These are phyloP conservation scores for Cheirogaleus medius DNA, from an alignment of 2,113 vertebrate species.

Conservation along the genomic window DNA sequence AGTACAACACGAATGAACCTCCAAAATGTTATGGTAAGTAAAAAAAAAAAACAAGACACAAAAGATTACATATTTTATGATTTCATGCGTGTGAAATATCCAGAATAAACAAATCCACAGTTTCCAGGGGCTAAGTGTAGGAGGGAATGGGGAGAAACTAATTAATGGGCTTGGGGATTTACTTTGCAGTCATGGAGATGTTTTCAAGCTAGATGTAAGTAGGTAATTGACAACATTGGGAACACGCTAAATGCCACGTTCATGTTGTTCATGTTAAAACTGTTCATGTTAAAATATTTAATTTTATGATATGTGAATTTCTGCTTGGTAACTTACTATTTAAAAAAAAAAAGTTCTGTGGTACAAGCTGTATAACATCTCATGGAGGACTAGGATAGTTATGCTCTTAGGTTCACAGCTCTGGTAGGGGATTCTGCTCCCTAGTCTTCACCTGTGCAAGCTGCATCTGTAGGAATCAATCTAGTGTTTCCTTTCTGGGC, in stretches of 20 bases:
- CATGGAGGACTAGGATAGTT: background rate
- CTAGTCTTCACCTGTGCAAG: background rate
- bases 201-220: background rate
- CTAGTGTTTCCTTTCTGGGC: background rate
- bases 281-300: conserved; percentile 6
- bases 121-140: accelerated
- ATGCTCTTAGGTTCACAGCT: background rate
- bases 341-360: background rate
- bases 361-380: background rate
- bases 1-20: background rate
- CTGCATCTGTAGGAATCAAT: background rate
- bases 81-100: background rate
- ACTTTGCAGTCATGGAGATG: background rate
- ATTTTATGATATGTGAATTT: background rate
- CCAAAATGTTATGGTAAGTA: background rate
- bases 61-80: background rate
- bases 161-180: background rate
- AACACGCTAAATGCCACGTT: background rate
- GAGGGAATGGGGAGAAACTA: background rate
- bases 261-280: background rate
- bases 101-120: background rate
- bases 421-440: background rate
- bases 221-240: background rate
- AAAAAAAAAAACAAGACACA: background rate
- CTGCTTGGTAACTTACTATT: background rate